phyloP scores from a whole-genome alignment of 2,888 invertebrate genomes.

The Patella pellucida region DNA sequence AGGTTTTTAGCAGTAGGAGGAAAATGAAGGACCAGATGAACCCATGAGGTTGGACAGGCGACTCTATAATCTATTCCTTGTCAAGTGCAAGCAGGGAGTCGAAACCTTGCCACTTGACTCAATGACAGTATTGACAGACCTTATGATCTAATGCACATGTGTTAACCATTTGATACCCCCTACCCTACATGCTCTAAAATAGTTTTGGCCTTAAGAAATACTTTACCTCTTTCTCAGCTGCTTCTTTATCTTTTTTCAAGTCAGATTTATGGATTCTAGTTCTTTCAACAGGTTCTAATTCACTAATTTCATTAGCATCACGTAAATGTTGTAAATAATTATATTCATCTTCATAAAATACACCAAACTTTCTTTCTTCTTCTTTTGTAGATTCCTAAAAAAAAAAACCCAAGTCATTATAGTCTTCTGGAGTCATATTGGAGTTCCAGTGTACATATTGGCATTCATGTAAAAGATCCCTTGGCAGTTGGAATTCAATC shows the following conservation, averaged over 20 bases:
- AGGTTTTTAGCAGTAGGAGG: no score
- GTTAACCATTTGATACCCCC: not conserved
- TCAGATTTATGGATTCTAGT: conserved; percentile 14
- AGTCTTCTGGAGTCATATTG: no score
- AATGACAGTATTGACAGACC: not conserved
- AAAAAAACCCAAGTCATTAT: conserved; percentile 9
- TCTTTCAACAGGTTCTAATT: conserved; percentile 35
- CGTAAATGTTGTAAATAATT: conserved; percentile 92
- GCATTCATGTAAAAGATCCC: no score
- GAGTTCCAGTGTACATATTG: no score
- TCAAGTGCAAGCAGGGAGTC: no score
- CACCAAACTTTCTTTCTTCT: conserved; percentile 85
- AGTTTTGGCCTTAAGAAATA: not conserved
- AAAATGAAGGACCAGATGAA: no score
- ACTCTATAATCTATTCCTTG: not conserved
- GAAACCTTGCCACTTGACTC: no score
- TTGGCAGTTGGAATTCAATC: no score
- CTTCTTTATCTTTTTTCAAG: conserved; percentile 25
- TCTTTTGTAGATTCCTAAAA: conserved; percentile 47
- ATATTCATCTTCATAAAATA: conserved; percentile 95
- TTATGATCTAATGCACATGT: not conserved
- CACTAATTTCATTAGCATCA: conserved; percentile 57
- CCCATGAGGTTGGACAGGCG: no score
- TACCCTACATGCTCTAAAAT: not conserved
- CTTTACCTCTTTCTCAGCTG: conserved; percentile 34